Evolutionary conservation across 2,113 vertebrate genomes (phyloP).

Genomic region (Limanda limanda): DNA sequence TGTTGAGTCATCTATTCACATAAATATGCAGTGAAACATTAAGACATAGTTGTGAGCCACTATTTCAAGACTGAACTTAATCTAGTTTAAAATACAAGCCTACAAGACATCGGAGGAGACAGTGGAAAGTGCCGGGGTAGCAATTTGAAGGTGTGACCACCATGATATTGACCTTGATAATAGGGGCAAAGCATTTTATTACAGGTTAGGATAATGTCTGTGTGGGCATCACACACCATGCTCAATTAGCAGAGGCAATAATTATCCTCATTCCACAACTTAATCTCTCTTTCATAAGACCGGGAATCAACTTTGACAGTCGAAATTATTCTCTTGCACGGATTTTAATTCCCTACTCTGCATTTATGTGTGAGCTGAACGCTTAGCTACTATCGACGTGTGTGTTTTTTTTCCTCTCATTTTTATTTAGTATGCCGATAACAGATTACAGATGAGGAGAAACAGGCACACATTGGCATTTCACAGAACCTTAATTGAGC

Average conservation of each 20-base stretch:
- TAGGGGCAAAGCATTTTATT: conserved; percentile 58
- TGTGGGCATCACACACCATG: conserved; percentile 50
- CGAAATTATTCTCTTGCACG: conserved; percentile 64
- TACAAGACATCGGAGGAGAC: conserved; percentile 20
- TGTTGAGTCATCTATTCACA: neutral
- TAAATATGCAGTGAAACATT: neutral
- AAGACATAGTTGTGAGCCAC: neutral
- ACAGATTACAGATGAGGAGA: conserved; percentile 49
- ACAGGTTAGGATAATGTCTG: conserved; percentile 54
- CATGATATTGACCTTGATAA: conserved; percentile 40
- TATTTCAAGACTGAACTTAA: neutral
- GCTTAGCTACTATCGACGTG: neutral
- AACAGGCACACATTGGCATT: conserved; percentile 40
- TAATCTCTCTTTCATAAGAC: conserved; percentile 65
- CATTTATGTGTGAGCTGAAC: conserved; percentile 23
- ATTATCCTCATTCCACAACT: conserved; percentile 61
- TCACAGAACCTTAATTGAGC: conserved; percentile 9
- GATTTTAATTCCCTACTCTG: conserved; percentile 44
- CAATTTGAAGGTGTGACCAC: conserved; percentile 47
- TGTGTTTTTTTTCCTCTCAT: conserved; percentile 24
- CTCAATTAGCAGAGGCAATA: conserved; percentile 46
- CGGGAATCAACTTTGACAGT: conserved; percentile 56
- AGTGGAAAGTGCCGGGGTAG: conserved; percentile 10
- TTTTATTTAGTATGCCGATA: conserved; percentile 25
- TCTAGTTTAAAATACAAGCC: neutral